Evolutionary conservation across 2,888 invertebrate genomes (phyloP), one percentile per base, ranked within the genome.

Genomic region (Acholoe squamosa): DNA sequence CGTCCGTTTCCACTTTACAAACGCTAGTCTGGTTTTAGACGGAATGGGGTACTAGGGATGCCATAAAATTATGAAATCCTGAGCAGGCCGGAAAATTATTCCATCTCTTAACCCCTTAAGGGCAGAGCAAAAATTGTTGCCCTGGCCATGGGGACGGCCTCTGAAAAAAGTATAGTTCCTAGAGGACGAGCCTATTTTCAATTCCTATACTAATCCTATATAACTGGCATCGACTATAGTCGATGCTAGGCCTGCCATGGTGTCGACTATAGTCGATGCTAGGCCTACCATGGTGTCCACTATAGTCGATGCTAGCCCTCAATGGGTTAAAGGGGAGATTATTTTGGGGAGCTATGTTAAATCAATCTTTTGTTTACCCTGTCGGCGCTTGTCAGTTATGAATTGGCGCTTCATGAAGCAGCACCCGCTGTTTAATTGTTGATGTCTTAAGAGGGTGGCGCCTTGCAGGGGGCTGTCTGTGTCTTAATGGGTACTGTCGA

Each of bases 321-420:
- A n/a, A n/a, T n/a, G n/a, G n/a, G n/a, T n/a, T n/a, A 28, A 71
- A 28, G 71, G 25, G 71, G 71, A 71, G 71, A 71, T 71, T 71
- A 71, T 71, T 61, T 71, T 1, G n/a, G 14, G 61, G 71, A 28
- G 71, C 71, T 71, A 71, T 25, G 71, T 71, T 71, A 71, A 80
- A 80, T 80, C 80, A 80, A 34, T 80, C 33, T 80, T 80, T 80
- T 34, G 80, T 80, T 80, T 43, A 19, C 19, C 33, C 22, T 80
- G 34, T 80, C 80, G 80, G 22, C 19, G 80, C 80, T 80, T 43
- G 80, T 80, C 80, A 80, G 33, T 80, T 80, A 71, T 71, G 71
- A 71, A 71, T 71, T 71, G 71, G n/a, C 14, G 25, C 71, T 71
- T 71, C 3, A 71, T 3, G 71, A 25, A 43, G 43, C 43, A 43